Conservation (phyloP, 1,140 invertebrate genomes). For the Drusus annulatus region DNA sequence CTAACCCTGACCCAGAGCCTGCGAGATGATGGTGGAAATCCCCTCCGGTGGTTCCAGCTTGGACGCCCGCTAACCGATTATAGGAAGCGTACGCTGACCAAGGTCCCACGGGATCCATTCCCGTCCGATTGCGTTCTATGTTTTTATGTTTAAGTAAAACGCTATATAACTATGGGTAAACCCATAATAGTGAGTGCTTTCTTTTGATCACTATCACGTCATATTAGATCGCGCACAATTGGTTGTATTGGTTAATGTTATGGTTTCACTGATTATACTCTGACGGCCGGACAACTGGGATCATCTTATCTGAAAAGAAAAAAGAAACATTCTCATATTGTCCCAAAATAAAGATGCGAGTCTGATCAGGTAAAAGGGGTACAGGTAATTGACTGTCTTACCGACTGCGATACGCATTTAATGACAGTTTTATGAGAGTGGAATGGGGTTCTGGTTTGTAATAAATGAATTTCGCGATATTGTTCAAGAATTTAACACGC, state of each 20-base stretch:
- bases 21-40: slow-evolving; percentile 78
- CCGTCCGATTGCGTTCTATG: slow-evolving; percentile 52
- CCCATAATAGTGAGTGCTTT: slow-evolving; percentile 42
- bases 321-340: slow-evolving; percentile 12
- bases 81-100: slow-evolving; percentile 83
- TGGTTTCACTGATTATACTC: slow-evolving; percentile 16
- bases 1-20: slow-evolving; percentile 68
- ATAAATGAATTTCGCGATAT: neutral
- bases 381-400: slow-evolving; percentile 34
- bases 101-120: slow-evolving; percentile 86
- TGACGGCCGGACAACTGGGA: slow-evolving; percentile 1
- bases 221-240: slow-evolving; percentile 17
- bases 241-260: slow-evolving; percentile 12
- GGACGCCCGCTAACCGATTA: slow-evolving; percentile 78
- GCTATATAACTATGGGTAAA: slow-evolving; percentile 39
- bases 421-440: slow-evolving; percentile 34
- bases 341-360: slow-evolving; percentile 32
- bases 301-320: slow-evolving; percentile 35
- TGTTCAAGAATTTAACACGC: neutral
- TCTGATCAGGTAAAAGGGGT: slow-evolving; percentile 23
- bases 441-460: neutral
- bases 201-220: slow-evolving; percentile 38
- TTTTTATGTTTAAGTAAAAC: slow-evolving; percentile 6
- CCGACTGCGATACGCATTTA: slow-evolving; percentile 21
- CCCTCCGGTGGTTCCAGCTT: slow-evolving; percentile 73